A percentile compares a stretch with the other conserved stretches of the same genome.
Evolutionary conservation across 2,888 invertebrate genomes (phyloP).

Genomic region (Sphecodes monilicornis): DNA sequence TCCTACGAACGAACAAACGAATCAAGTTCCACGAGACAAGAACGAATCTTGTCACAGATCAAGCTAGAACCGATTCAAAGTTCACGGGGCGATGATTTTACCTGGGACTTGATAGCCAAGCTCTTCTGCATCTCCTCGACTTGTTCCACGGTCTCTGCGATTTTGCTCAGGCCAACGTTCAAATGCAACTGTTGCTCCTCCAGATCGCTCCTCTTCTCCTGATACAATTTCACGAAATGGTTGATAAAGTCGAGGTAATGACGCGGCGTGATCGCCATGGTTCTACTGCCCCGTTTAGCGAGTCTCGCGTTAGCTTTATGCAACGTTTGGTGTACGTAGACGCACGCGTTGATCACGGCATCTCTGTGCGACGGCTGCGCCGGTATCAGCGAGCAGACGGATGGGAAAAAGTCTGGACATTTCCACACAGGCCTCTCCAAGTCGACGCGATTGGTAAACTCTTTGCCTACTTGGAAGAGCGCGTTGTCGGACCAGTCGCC

Average conservation of each 20-base stretch:
- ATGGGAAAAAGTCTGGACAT: constrained; percentile 95
- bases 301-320: constrained; percentile 97
- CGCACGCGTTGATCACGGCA: constrained; percentile 99
- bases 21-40: background rate
- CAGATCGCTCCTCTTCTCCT: constrained; percentile 98
- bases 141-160: constrained; percentile 99
- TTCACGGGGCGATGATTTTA: constrained; percentile 75
- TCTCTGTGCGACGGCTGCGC: constrained; percentile 94
- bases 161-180: constrained; percentile 99
- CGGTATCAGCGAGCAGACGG: constrained; percentile 92
- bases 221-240: constrained; percentile 98
- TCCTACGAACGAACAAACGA: constrained; percentile 85
- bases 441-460: constrained; percentile 98
- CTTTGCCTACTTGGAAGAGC: constrained; percentile 97
- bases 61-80: background rate
- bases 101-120: constrained; percentile 97
- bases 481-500: constrained; percentile 99
- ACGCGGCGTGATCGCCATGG: constrained; percentile 98
- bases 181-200: constrained; percentile 99
- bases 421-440: constrained; percentile 94
- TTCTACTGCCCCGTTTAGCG: constrained; percentile 95
- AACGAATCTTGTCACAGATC: background rate
- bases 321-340: constrained; percentile 98
- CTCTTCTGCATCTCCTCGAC: constrained; percentile 99
- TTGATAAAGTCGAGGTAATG: constrained; percentile 99